phyloP scores from a whole-genome alignment of 2,113 vertebrate species.

The Electrona antarctica region DNA sequence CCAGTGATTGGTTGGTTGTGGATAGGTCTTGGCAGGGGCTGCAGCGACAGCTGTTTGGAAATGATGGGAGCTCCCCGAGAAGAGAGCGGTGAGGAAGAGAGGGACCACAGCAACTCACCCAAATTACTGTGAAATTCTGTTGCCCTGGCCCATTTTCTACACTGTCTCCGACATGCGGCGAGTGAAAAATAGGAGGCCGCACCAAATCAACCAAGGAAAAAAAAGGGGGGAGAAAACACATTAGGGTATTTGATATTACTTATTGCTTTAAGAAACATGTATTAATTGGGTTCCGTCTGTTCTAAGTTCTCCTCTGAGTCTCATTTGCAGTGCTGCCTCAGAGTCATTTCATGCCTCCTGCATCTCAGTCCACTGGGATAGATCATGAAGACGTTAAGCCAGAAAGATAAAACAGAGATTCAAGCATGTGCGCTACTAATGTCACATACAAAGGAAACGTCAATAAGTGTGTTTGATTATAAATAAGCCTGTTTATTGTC shows the following conservation, averaged over 20 bases:
- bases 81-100: constrained; percentile 48
- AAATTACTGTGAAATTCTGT: constrained; percentile 67
- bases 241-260: constrained; percentile 27
- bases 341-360: constrained; percentile 55
- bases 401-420: constrained; percentile 53
- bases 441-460: constrained; percentile 30
- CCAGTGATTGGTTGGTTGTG: constrained; percentile 64
- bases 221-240: constrained; percentile 27
- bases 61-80: constrained; percentile 71
- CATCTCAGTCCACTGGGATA: constrained; percentile 53
- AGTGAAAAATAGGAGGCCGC: constrained; percentile 47
- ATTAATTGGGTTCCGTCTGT: constrained; percentile 68
- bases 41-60: constrained; percentile 76
- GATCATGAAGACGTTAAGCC: constrained; percentile 50
- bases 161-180: constrained; percentile 33
- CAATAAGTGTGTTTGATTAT: constrained; percentile 39
- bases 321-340: constrained; percentile 53
- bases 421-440: constrained; percentile 44
- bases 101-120: constrained; percentile 51
- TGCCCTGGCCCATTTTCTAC: constrained; percentile 55
- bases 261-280: constrained; percentile 46
- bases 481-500: constrained; percentile 57
- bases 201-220: constrained; percentile 51
- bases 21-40: constrained; percentile 67
- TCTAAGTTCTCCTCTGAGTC: constrained; percentile 61